These are phyloP conservation scores for Eutrigla gurnardus DNA, from an alignment of 2,797 vertebrate genomes.

Conservation along the genomic window DNA sequence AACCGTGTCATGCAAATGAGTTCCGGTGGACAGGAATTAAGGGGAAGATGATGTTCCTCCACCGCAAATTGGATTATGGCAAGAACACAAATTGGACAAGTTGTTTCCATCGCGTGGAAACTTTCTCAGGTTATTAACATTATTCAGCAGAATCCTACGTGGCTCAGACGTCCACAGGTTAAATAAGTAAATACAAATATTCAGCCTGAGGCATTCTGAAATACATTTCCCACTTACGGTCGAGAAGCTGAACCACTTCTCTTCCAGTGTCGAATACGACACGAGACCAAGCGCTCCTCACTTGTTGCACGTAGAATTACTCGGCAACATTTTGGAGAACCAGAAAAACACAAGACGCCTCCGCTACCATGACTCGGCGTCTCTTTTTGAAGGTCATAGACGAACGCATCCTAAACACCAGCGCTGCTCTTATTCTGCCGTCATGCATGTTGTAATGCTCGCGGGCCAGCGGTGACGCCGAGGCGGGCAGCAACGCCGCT, in stretches of 20 bases:
- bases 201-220: not conserved
- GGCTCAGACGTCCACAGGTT: not conserved
- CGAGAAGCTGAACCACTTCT: not conserved
- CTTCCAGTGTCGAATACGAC: not conserved
- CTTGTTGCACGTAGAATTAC: slow-evolving; percentile 23
- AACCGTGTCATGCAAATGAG: slow-evolving; percentile 46
- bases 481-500: slow-evolving; percentile 36
- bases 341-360: slow-evolving; percentile 11
- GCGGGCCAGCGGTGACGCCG: slow-evolving; percentile 34
- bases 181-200: not conserved
- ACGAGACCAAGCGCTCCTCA: slow-evolving; percentile 7
- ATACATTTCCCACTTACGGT: not conserved
- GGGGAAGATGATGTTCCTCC: slow-evolving; percentile 15
- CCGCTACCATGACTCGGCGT: slow-evolving; percentile 41
- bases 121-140: not conserved
- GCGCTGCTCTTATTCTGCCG: slow-evolving; percentile 64
- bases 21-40: slow-evolving; percentile 34
- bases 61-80: slow-evolving; percentile 35
- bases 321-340: slow-evolving; percentile 8
- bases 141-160: not conserved
- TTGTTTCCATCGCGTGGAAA: slow-evolving; percentile 22
- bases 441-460: slow-evolving; percentile 62
- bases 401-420: slow-evolving; percentile 48
- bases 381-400: slow-evolving; percentile 57
- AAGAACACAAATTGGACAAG: slow-evolving; percentile 36